These are phyloP conservation scores for Crypturellus tataupa DNA, from an alignment of 2,797 vertebrate genomes.

Conservation along the genomic window DNA sequence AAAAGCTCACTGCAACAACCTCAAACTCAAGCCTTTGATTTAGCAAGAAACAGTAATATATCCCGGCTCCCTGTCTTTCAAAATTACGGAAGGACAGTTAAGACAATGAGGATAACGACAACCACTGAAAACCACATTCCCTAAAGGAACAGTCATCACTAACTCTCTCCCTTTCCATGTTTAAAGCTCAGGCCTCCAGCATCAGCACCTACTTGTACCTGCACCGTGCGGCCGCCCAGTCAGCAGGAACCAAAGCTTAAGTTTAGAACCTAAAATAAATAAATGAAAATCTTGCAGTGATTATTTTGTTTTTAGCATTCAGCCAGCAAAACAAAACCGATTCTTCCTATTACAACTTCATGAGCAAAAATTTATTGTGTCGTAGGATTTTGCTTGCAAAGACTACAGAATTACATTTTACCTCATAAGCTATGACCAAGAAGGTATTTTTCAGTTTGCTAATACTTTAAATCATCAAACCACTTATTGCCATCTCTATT, in stretches of 20 bases:
- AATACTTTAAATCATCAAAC: neutral
- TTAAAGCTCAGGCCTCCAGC: neutral
- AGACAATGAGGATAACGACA: neutral
- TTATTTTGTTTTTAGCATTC: neutral
- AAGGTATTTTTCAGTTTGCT: neutral
- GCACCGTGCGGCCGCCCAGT: too few species aligned
- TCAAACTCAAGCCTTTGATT: fast-evolving
- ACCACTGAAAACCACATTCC: neutral
- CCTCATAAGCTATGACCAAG: neutral
- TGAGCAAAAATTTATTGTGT: neutral
- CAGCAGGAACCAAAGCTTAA: neutral
- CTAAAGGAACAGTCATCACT: neutral
- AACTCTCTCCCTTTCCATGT: neutral
- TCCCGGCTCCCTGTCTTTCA: neutral
- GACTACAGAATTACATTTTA: neutral
- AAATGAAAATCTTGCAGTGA: neutral
- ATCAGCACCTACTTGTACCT: neutral
- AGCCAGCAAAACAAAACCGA: neutral
- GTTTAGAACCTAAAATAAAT: neutral
- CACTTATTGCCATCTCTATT: neutral
- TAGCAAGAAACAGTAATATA: neutral
- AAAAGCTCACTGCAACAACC: neutral
- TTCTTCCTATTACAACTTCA: neutral
- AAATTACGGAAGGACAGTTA: neutral
- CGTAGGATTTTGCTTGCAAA: neutral